Conservation (phyloP, 2,888 invertebrate species). For the Stomorhina lunata region DNA sequence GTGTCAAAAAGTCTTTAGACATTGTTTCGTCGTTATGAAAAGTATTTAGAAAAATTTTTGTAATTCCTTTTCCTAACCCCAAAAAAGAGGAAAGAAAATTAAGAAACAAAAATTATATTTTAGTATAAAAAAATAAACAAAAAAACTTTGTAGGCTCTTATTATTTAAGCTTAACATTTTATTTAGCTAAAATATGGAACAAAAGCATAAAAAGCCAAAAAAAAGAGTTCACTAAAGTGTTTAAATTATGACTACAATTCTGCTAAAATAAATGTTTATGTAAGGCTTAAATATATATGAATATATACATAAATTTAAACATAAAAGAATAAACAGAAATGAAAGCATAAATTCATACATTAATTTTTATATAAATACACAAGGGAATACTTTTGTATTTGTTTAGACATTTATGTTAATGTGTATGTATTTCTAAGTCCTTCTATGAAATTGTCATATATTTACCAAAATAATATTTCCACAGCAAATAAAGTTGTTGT, state of each 20-base stretch:
- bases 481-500: no score
- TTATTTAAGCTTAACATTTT: neutral
- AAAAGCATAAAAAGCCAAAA: neutral
- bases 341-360: no score
- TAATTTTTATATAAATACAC: no score
- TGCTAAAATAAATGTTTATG: neutral
- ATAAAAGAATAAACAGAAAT: no score
- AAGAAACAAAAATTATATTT: neutral
- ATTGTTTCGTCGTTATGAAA: constrained; percentile 21
- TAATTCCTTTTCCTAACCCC: neutral
- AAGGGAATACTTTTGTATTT: no score
- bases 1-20: constrained; percentile 41
- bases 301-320: no score
- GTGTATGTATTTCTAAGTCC: no score
- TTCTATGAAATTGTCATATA: no score
- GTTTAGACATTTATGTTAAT: no score
- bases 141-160: neutral
- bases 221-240: neutral
- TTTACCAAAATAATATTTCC: no score
- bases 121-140: no score
- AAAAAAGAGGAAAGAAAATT: neutral
- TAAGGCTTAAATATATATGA: neutral
- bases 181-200: neutral
- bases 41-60: constrained; percentile 31
- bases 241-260: constrained; percentile 4